These are phyloP conservation scores for Nezara viridula DNA, from an alignment of 2,888 invertebrate species.

Conservation along the genomic window DNA sequence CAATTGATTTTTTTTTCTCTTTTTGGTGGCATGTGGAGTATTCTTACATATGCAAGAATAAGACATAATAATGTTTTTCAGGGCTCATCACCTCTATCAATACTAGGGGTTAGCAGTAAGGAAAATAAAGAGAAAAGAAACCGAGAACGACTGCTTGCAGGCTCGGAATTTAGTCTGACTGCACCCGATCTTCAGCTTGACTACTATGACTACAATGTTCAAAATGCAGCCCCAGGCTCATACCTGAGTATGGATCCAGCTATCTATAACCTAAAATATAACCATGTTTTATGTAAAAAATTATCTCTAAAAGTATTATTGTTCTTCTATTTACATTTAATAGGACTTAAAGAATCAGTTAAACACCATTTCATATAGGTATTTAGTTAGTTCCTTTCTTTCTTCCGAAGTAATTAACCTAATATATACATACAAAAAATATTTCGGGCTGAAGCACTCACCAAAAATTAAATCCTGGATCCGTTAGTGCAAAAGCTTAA, in stretches of 20 bases:
- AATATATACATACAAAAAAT: too few species aligned
- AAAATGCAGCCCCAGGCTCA: constrained; percentile 86
- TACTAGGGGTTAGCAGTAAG: constrained; percentile 69
- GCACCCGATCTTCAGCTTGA: constrained; percentile 85
- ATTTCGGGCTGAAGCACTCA: too few species aligned
- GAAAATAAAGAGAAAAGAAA: constrained; percentile 86
- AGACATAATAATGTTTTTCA: constrained; percentile 54
- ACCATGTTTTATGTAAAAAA: too few species aligned
- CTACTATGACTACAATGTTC: constrained; percentile 91
- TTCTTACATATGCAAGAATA: background rate
- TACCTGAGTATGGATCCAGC: constrained; percentile 92
- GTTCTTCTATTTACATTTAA: too few species aligned
- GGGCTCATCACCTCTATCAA: constrained; percentile 65
- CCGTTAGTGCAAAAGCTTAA: too few species aligned
- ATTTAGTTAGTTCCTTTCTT: too few species aligned
- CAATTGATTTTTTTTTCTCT: background rate
- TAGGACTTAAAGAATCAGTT: too few species aligned
- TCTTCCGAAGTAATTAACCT: too few species aligned
- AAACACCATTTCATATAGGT: too few species aligned
- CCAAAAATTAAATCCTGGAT: too few species aligned
- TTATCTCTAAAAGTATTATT: too few species aligned
- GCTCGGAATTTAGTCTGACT: constrained; percentile 83
- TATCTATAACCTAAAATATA: too few species aligned
- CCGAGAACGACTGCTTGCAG: constrained; percentile 77
- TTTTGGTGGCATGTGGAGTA: background rate